These are phyloP conservation scores for Oreochromis mossambicus DNA, from an alignment of 2,797 vertebrate genomes.

Conservation along the genomic window DNA sequence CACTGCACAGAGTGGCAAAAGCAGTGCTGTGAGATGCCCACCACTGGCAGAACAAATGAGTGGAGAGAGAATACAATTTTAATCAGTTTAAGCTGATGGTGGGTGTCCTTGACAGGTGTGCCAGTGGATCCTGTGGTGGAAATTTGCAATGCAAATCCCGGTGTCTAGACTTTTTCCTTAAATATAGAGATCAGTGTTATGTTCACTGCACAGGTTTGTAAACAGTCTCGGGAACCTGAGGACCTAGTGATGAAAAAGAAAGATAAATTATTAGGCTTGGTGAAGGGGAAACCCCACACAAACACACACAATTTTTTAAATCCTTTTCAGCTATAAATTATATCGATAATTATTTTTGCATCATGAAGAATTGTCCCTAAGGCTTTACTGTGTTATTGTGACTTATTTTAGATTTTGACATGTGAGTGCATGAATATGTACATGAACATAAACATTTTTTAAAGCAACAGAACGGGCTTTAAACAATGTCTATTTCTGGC, in stretches of 20 bases:
- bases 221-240: not conserved
- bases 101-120: constrained; percentile 30
- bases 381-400: not conserved
- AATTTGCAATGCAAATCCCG: constrained; percentile 42
- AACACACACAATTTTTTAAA: not conserved
- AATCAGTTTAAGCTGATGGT: constrained; percentile 19
- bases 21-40: not conserved
- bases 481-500: not conserved
- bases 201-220: not conserved
- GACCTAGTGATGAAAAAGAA: not conserved
- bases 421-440: not conserved
- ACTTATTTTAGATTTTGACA: not conserved
- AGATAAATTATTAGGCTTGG: not conserved
- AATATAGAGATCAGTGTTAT: constrained; percentile 7
- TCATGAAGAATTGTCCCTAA: not conserved
- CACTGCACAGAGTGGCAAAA: not conserved
- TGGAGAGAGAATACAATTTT: not conserved
- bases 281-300: not conserved
- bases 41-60: not conserved
- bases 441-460: not conserved
- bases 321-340: not conserved
- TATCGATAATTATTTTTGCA: not conserved
- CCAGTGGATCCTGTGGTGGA: not conserved
- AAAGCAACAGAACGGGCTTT: constrained; percentile 6
- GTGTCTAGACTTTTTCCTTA: not conserved